Base-by-base conservation (phyloP, 2,797 vertebrate species). In the Avahi laniger region DNA sequence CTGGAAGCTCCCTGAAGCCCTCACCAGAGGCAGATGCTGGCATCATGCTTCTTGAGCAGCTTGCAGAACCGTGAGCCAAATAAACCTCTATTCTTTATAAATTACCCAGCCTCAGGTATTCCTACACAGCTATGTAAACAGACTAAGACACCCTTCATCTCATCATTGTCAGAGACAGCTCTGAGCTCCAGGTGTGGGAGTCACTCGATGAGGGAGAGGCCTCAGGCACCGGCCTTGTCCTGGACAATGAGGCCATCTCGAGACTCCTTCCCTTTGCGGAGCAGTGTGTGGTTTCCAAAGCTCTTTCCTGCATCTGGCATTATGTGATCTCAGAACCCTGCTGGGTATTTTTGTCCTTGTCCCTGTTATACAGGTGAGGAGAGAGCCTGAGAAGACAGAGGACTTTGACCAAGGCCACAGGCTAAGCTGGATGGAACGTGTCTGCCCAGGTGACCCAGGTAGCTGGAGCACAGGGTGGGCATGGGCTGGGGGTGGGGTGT, bases 401-500 rank as follows among this genome's bases (percentile, higher is more conserved):
- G 35, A 43, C 35, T 88, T 13, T 18, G 11, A 41, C 46, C 87
- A 86, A 80, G 67, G 67, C 89, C 78, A 67, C 38, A 22, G 59
- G 18, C 43, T 7, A 30, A 76, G 63, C 13, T 48, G 17, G 17
- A 26, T 9, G 6, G 28, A 54, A 14, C 2, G 0, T 7, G 69
- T 50, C 33, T 22, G n/a, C 61, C 63, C 26, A 33, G n/a, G 76
- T 8, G 87, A 78, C 9, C 7, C 11, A 5, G 10, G 18, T 4
- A 3, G 50, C 38, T 7, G 22, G 17, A 54, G 48, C 14, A 26
- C 52, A 24, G 17, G 0, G 7, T 38, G 2, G 48, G 18, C 7
- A 2, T 22, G n/a, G 61, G 33, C 63, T 65, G 33, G 2, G 18
- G 0, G 1, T n/a, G 33, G 26, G 17, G 0, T 54, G 33, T 26